These are phyloP conservation scores for Chesias legatella DNA, from an alignment of 2,888 invertebrate genomes.

Conservation along the genomic window DNA sequence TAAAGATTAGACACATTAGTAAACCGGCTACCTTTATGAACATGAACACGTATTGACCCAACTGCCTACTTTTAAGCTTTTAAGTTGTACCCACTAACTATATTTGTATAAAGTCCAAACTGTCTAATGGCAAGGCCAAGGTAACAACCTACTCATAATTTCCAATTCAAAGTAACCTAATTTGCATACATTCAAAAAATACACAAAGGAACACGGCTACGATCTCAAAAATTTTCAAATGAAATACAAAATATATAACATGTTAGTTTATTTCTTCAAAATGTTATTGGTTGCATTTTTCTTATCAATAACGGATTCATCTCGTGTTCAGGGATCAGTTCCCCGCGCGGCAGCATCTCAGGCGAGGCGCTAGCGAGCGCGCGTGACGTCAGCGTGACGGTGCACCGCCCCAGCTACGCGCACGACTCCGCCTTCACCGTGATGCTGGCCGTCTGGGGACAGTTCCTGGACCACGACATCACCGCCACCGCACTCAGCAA, in stretches of 20 bases:
- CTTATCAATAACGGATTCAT: not conserved
- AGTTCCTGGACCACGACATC: slow-evolving; percentile 93
- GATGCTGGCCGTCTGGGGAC: slow-evolving; percentile 93
- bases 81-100: too few species aligned
- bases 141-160: not conserved
- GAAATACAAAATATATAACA: too few species aligned
- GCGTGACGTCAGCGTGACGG: slow-evolving; percentile 85
- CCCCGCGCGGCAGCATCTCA: slow-evolving; percentile 80
- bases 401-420: slow-evolving; percentile 87
- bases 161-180: slow-evolving; percentile 1
- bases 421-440: slow-evolving; percentile 89
- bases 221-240: too few species aligned
- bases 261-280: too few species aligned
- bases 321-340: slow-evolving; percentile 75
- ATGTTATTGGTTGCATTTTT: too few species aligned
- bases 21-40: too few species aligned
- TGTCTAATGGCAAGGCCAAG: not conserved
- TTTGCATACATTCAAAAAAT: too few species aligned
- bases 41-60: too few species aligned
- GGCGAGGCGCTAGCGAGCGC: slow-evolving; percentile 85
- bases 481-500: slow-evolving; percentile 90
- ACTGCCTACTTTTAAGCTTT: too few species aligned
- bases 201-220: too few species aligned
- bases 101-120: too few species aligned
- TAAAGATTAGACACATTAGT: too few species aligned